Evolutionary conservation across 1,140 invertebrate species (phyloP).

Genomic region (Pseudomyrmex pallidus): DNA sequence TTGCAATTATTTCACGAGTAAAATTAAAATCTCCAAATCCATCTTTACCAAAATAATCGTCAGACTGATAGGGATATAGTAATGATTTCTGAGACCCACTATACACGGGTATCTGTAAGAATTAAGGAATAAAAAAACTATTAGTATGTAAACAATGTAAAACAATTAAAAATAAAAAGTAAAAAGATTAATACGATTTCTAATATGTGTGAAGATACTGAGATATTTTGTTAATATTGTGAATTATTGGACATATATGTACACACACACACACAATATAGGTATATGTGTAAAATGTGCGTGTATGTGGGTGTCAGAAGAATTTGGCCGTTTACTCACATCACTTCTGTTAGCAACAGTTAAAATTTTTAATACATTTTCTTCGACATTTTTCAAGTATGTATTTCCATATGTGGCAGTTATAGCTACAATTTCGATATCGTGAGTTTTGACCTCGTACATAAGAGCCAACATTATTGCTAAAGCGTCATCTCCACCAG

Average conservation of each 20-base stretch:
- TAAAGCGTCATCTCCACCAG: constrained; percentile 86
- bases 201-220: not conserved
- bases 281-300: too few relatives aligned
- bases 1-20: constrained; percentile 70
- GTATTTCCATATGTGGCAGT: constrained; percentile 89
- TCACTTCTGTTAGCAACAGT: constrained; percentile 84
- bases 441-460: constrained; percentile 76
- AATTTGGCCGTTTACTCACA: constrained; percentile 81
- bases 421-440: constrained; percentile 85
- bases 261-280: too few relatives aligned
- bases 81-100: constrained; percentile 80
- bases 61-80: constrained; percentile 69
- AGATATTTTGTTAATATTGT: too few relatives aligned
- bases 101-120: constrained; percentile 85
- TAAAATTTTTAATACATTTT: constrained; percentile 87
- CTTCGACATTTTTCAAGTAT: constrained; percentile 85
- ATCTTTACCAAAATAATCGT: constrained; percentile 83
- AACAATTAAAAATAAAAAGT: too few relatives aligned
- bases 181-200: too few relatives aligned
- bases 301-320: constrained; percentile 7
- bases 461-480: constrained; percentile 84
- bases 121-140: not conserved
- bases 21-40: constrained; percentile 86
- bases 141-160: not conserved
- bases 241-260: too few relatives aligned